Base-by-base conservation (phyloP, 2,888 invertebrate species). In the Lutraria lutraria region DNA sequence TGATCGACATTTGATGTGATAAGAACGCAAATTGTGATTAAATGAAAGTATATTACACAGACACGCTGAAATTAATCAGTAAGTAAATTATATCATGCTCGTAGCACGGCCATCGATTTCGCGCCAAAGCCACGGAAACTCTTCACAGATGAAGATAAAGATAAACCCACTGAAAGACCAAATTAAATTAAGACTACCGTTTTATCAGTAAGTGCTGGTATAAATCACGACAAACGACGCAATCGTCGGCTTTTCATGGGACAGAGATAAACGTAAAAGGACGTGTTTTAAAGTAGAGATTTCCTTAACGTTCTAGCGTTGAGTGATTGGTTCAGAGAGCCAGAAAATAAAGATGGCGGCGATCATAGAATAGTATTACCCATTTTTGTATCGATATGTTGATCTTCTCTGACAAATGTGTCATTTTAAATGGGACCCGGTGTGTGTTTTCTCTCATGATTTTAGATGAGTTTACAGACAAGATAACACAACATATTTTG, bases 41-140 rank as follows among this genome's bases (percentile, higher is more conserved):
- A 76, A 76, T 76, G 13, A 19, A 76, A 34, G 19, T 76, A 34
- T 76, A 76, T 76, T 31, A 25, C 16, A 76, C 34, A 34, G 76
- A 76, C 19, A 76, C n/a, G 25, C 63, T 68, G 63, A 34, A 34
- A 76, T 76, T 76, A 34, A 76, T 76, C 76, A 76, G 29, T 76
- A 34, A 31, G 34, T 76, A 76, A 76, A 76, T 76, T 34, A 76
- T 19, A 34, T 31, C 76, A 34, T 34, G 76, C 76, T 76, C 19
- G 76, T 76, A 76, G 31, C 15, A 76, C 76, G 76, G 16, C 15
- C 16, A 76, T 76, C 34, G 76, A 34, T 76, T 76, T 31, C 19
- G 76, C 34, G 19, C 16, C 76, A 31, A 31, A 34, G 4, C 34
- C 34, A 34, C 3, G 76, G 19, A 76, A 76, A 16, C 29, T 76